phyloP scores from a whole-genome alignment of 2,113 vertebrate species.

The Cranoglanis bouderius region DNA sequence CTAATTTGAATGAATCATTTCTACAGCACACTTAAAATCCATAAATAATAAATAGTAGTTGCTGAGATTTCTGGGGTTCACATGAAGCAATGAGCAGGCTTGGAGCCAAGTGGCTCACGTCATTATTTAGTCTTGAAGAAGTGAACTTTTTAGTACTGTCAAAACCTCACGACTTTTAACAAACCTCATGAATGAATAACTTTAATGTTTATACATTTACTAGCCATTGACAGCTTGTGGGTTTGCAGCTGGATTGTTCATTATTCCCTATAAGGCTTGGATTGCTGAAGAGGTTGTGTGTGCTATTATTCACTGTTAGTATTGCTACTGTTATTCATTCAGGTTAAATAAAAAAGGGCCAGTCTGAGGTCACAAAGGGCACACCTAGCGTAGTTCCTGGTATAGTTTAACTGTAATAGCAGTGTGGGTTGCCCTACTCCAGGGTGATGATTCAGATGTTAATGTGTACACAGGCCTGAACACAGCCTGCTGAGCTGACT shows the following conservation, averaged over 20 bases:
- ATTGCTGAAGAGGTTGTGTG: slow-evolving; percentile 21
- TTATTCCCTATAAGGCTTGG: slow-evolving; percentile 28
- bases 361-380: slow-evolving; percentile 26
- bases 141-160: slow-evolving; percentile 8
- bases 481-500: slow-evolving; percentile 55
- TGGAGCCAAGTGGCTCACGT: not conserved
- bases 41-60: not conserved
- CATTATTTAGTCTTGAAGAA: slow-evolving; percentile 34
- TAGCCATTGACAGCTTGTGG: not conserved
- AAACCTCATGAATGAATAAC: slow-evolving; percentile 32
- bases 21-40: not conserved
- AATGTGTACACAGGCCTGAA: slow-evolving; percentile 44
- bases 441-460: slow-evolving; percentile 50
- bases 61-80: slow-evolving; percentile 12
- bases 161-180: not conserved
- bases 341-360: slow-evolving; percentile 25
- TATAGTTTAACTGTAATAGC: slow-evolving; percentile 32
- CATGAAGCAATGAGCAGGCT: not conserved
- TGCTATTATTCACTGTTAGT: slow-evolving; percentile 37
- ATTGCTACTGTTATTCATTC: slow-evolving; percentile 32
- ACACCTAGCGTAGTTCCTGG: slow-evolving; percentile 22
- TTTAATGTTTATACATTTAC: slow-evolving; percentile 27
- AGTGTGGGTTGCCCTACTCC: slow-evolving; percentile 28
- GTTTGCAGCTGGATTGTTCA: not conserved
- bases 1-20: slow-evolving; percentile 1